These are phyloP conservation scores for Aphodius granarius DNA, from an alignment of 2,888 invertebrate genomes.

Conservation along the genomic window DNA sequence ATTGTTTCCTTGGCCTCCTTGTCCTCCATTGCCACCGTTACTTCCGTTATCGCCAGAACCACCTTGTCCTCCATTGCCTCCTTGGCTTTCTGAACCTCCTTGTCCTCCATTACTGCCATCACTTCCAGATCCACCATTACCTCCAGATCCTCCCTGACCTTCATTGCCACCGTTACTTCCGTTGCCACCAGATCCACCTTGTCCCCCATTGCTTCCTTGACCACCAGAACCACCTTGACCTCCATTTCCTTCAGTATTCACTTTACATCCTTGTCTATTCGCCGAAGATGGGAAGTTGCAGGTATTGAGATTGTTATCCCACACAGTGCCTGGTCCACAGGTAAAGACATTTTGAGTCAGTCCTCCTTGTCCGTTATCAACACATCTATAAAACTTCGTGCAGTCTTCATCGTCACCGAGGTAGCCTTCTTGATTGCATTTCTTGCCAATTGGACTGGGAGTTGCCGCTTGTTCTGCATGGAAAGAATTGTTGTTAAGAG, in stretches of 20 bases:
- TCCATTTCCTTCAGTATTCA: conserved; percentile 47
- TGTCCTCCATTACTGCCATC: conserved; percentile 1
- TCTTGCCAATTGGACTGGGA: conserved; percentile 13
- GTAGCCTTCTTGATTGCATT: conserved; percentile 69
- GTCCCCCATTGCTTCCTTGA: conserved; percentile 12
- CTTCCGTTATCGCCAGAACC: conserved; percentile 14
- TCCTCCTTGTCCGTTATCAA: conserved; percentile 55
- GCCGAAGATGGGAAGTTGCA: conserved; percentile 71
- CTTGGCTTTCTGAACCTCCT: neutral
- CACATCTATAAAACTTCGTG: conserved; percentile 76
- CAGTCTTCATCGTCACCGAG: conserved; percentile 69
- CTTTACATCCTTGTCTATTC: conserved; percentile 57
- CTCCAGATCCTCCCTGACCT: conserved; percentile 59
- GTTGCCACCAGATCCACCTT: conserved; percentile 11
- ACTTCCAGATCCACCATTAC: conserved; percentile 48
- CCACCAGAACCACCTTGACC: conserved; percentile 17
- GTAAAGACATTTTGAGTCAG: conserved; percentile 63
- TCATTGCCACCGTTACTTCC: conserved; percentile 27
- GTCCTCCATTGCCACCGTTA: conserved; percentile 20
- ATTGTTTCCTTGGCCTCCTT: conserved; percentile 1
- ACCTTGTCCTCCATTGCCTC: conserved; percentile 6
- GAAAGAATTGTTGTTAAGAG: no score
- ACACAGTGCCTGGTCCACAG: conserved; percentile 76
- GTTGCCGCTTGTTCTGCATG: conserved; percentile 18
- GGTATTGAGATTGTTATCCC: conserved; percentile 68